Evolutionary conservation across 2,888 invertebrate genomes (phyloP).

Genomic region (Cylloceria caligata): DNA sequence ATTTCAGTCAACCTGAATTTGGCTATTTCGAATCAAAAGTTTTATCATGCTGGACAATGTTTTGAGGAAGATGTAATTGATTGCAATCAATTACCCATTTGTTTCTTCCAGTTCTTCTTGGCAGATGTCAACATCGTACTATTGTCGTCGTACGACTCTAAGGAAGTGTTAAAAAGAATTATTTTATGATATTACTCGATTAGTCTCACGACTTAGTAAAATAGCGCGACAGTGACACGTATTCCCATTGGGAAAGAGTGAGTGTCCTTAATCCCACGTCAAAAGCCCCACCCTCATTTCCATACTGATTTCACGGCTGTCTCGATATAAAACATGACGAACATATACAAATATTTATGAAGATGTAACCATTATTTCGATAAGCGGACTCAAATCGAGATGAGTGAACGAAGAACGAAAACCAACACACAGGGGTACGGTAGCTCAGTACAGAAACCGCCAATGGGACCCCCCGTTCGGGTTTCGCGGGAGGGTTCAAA

Average conservation of each 20-base stretch:
- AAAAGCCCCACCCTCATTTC: slow-evolving; percentile 76
- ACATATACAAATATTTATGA: slow-evolving; percentile 82
- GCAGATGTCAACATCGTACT: too few relatives aligned
- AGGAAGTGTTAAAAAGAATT: background rate
- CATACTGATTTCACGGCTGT: slow-evolving; percentile 83
- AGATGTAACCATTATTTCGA: slow-evolving; percentile 84
- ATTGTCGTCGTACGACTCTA: background rate
- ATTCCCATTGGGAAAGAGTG: slow-evolving; percentile 35
- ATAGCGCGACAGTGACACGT: slow-evolving; percentile 19
- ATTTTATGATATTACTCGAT: slow-evolving; percentile 5
- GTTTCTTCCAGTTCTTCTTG: too few relatives aligned
- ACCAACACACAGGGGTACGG: slow-evolving; percentile 29
- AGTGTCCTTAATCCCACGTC: slow-evolving; percentile 31
- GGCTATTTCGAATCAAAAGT: too few relatives aligned
- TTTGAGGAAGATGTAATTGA: too few relatives aligned
- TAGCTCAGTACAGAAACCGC: slow-evolving; percentile 29
- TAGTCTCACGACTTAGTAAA: slow-evolving; percentile 3
- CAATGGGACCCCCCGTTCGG: slow-evolving; percentile 69
- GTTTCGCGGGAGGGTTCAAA: slow-evolving; percentile 70
- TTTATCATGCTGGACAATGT: too few relatives aligned
- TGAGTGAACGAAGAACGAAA: slow-evolving; percentile 55
- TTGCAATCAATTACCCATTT: too few relatives aligned
- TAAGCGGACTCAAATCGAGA: slow-evolving; percentile 81
- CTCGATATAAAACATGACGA: slow-evolving; percentile 74
- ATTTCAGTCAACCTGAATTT: too few relatives aligned